Base-by-base conservation (phyloP, 2,888 invertebrate genomes). In the Tiliacea citrago region DNA sequence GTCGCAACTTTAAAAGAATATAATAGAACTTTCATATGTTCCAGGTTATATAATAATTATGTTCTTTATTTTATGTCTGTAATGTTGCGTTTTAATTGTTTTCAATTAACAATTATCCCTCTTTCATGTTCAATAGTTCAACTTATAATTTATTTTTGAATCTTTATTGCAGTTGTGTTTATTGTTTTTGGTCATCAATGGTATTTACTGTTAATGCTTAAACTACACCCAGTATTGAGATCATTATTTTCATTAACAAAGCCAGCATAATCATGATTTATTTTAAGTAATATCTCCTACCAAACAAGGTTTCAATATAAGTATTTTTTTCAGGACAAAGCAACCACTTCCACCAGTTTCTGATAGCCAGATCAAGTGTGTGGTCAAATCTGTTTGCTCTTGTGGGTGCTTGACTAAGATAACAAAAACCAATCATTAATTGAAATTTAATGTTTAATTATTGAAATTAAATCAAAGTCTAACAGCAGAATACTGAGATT, bases 1-100 rank as follows among this genome's bases (percentile, higher is more conserved):
- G 35, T 65, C 49, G n/a, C n/a, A 45, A 73, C 42, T 80, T 73
- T 71, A n/a, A 49, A 29, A 53, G 24, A 49, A 66, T 57, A 39
- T 45, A 35, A 71, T 45, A 62, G 9, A 63, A 74, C 24, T 61
- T 65, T 57, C 35, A 45, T 70, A 21, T 47, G 16, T 51, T 62
- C 0, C n/a, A 7, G 9, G 1, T 57, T 1, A 29, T 35, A 47
- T 10, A 21, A 29, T 21, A 29, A 29, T 29, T 29, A n/a, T 53
- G n/a, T 42, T 65, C 8, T 47, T 61, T 73, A 21, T 45, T 61
- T 47, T 18, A 35, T 47, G 8, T 51, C 13, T 45, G 5, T 35
- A 9, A 68, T 57, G 4, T 71, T 71, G 21, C 35, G 29, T 35
- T 76, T 55, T 58, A 21, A 49, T 73, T 58, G 7, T 29, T 47